A percentile compares a stretch with the other conserved stretches of the same genome.
Evolutionary conservation across 2,113 vertebrate species (phyloP).

Genomic region (Brienomyrus brachyistius): DNA sequence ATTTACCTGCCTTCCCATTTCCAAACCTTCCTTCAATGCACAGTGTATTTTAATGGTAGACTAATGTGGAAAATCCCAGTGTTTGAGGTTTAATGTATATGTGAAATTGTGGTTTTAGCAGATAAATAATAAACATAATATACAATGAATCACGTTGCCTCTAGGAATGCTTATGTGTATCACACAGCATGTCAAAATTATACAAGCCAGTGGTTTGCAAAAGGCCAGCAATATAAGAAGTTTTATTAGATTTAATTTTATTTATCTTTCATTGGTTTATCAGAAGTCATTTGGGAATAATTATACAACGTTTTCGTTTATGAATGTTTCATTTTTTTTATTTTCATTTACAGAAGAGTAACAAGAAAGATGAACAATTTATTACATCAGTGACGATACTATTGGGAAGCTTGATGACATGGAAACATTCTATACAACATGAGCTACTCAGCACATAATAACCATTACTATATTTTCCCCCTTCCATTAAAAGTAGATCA

Average conservation of each 20-base stretch:
- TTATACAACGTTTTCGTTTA: background rate
- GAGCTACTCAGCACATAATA: background rate
- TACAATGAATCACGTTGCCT: background rate
- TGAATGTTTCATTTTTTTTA: background rate
- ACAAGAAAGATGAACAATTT: background rate
- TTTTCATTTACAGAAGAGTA: background rate
- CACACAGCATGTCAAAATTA: background rate
- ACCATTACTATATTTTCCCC: background rate
- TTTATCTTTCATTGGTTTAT: background rate
- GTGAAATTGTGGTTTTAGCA: background rate
- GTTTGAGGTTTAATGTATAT: background rate
- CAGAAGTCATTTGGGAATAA: background rate
- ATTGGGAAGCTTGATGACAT: background rate
- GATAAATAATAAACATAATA: background rate
- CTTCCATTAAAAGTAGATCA: background rate
- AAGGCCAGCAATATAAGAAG: background rate
- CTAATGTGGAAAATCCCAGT: background rate
- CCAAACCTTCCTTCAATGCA: background rate
- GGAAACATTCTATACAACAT: background rate
- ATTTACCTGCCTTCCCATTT: background rate
- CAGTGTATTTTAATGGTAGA: background rate
- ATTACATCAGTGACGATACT: background rate
- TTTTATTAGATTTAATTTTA: background rate
- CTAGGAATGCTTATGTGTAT: background rate
- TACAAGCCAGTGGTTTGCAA: background rate